These are phyloP conservation scores for Actinostola sp. DNA, from an alignment of 92 coral and sea anemone genomes.

Conservation along the genomic window DNA sequence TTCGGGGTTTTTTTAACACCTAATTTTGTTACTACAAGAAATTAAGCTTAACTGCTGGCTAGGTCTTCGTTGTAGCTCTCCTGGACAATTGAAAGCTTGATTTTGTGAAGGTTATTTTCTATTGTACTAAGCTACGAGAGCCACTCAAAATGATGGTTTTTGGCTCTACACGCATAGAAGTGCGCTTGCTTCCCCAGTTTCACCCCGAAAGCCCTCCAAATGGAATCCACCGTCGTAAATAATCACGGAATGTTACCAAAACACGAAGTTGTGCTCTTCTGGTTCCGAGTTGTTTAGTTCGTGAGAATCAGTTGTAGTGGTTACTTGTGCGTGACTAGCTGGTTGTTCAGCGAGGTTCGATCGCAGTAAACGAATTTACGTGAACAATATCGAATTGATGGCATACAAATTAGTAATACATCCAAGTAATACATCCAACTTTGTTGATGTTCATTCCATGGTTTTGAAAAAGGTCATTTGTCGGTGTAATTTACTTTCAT, in stretches of 20 bases:
- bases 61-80: no score
- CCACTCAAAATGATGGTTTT: no score
- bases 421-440: conserved; percentile 12
- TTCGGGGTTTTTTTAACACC: no score
- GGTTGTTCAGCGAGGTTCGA: conserved; percentile 30
- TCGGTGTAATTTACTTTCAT: background rate
- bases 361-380: conserved; percentile 27
- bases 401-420: conserved; percentile 2
- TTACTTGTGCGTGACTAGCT: conserved; percentile 30
- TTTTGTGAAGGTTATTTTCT: no score
- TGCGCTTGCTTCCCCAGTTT: no score
- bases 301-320: conserved; percentile 14
- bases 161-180: no score
- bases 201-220: background rate
- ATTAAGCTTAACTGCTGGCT: no score
- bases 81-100: no score
- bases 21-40: no score
- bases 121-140: no score
- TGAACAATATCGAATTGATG: conserved; percentile 22
- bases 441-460: conserved; percentile 1
- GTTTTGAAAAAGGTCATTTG: conserved; percentile 1
- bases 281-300: background rate
- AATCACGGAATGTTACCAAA: background rate
- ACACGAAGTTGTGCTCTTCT: background rate
- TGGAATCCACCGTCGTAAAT: background rate